Percentiles rank a stretch among this genome's conserved stretches.
phyloP scores from a whole-genome alignment of 2,888 invertebrate genomes.

The Nemapogon koenigi region DNA sequence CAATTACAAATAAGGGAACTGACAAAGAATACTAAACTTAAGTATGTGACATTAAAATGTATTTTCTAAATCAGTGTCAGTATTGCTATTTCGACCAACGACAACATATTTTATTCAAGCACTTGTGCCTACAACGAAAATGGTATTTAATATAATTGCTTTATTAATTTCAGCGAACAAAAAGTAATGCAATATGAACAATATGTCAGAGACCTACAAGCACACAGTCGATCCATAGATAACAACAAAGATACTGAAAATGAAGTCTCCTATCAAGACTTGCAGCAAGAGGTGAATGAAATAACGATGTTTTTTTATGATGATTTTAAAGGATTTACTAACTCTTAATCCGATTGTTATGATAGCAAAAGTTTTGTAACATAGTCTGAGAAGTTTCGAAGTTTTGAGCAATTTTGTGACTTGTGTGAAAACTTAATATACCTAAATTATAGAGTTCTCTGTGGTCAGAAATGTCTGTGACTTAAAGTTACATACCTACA shows the following conservation, averaged over 20 bases:
- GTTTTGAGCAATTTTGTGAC: no score
- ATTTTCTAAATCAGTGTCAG: neutral
- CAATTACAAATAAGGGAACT: constrained; percentile 48
- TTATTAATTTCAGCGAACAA: constrained; percentile 36
- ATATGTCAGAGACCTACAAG: constrained; percentile 40
- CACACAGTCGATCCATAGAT: constrained; percentile 30
- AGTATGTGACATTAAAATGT: constrained; percentile 26
- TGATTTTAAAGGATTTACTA: neutral
- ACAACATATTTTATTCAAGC: neutral
- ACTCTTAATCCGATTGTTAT: no score
- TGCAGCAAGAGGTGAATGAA: constrained; percentile 43
- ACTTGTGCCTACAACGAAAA: neutral
- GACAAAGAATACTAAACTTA: constrained; percentile 46
- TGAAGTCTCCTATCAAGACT: constrained; percentile 36
- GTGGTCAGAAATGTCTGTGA: neutral
- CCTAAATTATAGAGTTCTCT: neutral
- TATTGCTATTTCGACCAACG: no score
- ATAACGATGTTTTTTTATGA: neutral
- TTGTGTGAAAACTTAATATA: no score
- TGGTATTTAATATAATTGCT: neutral
- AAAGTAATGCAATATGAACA: constrained; percentile 54
- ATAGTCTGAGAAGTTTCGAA: no score
- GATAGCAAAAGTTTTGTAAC: no score
- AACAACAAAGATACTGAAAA: constrained; percentile 33
- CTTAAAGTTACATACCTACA: neutral